phyloP scores from a whole-genome alignment of 1,140 invertebrate species.

The Lepidostoma basale region DNA sequence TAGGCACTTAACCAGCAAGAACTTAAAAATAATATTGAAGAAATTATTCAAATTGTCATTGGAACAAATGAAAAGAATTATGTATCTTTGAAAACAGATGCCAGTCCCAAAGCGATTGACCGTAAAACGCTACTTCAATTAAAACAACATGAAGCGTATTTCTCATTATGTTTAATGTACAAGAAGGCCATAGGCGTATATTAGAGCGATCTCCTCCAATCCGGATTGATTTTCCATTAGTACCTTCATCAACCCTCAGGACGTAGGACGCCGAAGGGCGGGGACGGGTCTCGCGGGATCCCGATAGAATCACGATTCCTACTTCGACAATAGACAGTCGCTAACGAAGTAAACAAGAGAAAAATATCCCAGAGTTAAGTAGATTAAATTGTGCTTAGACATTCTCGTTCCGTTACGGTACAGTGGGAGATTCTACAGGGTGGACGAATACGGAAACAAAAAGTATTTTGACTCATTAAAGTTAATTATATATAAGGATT shows the following conservation, averaged over 20 bases:
- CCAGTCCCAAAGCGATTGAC: background rate
- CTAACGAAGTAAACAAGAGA: slow-evolving; percentile 17
- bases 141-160: slow-evolving; percentile 1
- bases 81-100: too few relatives aligned
- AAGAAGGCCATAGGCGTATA: background rate
- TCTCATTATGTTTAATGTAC: background rate
- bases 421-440: too few relatives aligned
- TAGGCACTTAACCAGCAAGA: too few relatives aligned
- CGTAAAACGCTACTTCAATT: background rate
- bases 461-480: too few relatives aligned
- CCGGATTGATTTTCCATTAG: slow-evolving; percentile 15
- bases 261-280: background rate
- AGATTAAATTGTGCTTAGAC: background rate
- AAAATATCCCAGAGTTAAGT: slow-evolving; percentile 10
- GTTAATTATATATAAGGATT: too few relatives aligned
- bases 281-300: background rate
- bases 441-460: too few relatives aligned
- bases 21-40: too few relatives aligned
- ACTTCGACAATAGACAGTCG: slow-evolving; percentile 5
- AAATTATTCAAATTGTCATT: too few relatives aligned
- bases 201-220: slow-evolving; percentile 6
- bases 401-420: background rate
- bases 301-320: background rate
- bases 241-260: background rate
- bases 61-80: too few relatives aligned